These are phyloP conservation scores for Ruditapes philippinarum DNA, from an alignment of 1,140 invertebrate species.

Conservation along the genomic window DNA sequence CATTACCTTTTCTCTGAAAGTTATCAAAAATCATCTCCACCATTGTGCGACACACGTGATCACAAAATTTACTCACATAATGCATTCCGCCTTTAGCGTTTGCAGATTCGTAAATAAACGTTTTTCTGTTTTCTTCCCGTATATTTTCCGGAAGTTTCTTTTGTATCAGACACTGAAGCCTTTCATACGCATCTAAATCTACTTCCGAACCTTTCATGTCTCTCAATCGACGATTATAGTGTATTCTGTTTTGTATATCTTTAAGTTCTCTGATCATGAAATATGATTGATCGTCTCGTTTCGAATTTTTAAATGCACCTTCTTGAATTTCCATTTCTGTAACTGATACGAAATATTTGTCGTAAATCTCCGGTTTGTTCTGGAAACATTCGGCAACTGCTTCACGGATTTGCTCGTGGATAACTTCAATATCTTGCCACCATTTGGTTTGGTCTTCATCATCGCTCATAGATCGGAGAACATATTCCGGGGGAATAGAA, in stretches of 20 bases:
- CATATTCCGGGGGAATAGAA: neutral
- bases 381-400: constrained; percentile 27
- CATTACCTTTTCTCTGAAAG: neutral
- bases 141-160: neutral
- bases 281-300: neutral
- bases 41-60: neutral
- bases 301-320: neutral
- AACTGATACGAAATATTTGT: constrained; percentile 14
- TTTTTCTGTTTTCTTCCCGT: neutral
- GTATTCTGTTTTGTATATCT: neutral
- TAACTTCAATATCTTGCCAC: neutral
- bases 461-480: neutral
- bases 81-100: neutral
- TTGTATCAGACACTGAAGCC: neutral
- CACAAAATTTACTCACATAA: neutral
- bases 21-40: constrained; percentile 15
- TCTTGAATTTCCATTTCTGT: constrained; percentile 12
- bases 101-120: neutral
- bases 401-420: neutral
- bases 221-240: neutral
- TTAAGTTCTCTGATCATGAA: neutral
- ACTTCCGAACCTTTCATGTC: neutral
- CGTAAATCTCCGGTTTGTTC: neutral
- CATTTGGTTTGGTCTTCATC: neutral
- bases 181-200: neutral